Evolutionary conservation across 1,140 invertebrate species (phyloP).

Genomic region (Mactra quadrangularis): DNA sequence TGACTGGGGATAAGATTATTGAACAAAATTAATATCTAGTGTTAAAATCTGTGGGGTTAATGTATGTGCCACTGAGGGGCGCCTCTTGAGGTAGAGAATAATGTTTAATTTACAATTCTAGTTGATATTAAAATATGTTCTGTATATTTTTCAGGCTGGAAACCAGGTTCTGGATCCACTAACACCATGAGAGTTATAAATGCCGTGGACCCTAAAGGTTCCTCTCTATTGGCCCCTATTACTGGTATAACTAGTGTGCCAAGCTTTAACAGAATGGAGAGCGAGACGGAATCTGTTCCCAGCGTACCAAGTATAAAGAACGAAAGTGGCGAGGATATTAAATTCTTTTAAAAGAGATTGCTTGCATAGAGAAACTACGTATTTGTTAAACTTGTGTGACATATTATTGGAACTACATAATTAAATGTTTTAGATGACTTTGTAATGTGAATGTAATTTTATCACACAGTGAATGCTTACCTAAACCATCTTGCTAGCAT

Average conservation of each 20-base stretch:
- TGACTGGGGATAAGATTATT: too few species aligned
- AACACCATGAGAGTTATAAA: conserved; percentile 46
- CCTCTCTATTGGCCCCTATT: conserved; percentile 69
- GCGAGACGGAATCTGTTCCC: conserved; percentile 1
- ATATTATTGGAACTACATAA: neutral
- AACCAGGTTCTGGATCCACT: conserved; percentile 50
- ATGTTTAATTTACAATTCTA: too few species aligned
- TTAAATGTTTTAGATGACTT: neutral
- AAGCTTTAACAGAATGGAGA: conserved; percentile 59
- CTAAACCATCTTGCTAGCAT: too few species aligned
- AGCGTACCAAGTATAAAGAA: conserved; percentile 33
- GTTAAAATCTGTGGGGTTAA: too few species aligned
- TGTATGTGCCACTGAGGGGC: too few species aligned
- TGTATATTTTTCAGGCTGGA: conserved; percentile 34
- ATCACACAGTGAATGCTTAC: too few species aligned
- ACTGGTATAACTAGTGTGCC: conserved; percentile 71
- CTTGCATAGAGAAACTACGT: neutral
- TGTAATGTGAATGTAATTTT: too few species aligned
- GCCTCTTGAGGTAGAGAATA: too few species aligned
- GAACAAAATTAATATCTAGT: too few species aligned
- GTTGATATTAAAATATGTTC: too few species aligned
- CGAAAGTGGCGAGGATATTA: conserved; percentile 41
- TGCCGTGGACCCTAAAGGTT: conserved; percentile 48
- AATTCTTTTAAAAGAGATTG: conserved; percentile 49
- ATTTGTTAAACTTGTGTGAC: neutral